These are phyloP conservation scores for Hydropotes inermis DNA, from an alignment of 2,113 vertebrate genomes.

Conservation along the genomic window DNA sequence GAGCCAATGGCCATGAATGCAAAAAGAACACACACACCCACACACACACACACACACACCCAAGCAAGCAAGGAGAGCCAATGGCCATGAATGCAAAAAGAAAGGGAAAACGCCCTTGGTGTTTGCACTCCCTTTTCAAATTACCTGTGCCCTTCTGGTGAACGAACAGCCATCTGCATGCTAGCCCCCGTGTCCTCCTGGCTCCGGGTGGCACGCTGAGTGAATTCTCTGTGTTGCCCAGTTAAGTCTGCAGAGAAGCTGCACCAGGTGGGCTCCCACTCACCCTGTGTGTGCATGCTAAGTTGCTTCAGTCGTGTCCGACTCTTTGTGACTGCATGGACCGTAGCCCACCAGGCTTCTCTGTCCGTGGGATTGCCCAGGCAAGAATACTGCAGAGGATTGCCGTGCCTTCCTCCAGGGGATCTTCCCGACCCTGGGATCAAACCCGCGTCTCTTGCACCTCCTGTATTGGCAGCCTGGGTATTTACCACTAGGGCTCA, in stretches of 20 bases:
- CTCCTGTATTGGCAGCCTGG: neutral
- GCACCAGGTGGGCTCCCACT: accelerated
- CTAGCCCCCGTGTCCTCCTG: neutral
- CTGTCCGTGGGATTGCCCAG: neutral
- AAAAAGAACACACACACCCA: neutral
- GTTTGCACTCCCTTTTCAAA: neutral
- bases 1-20: too few species aligned
- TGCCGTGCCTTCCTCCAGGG: neutral
- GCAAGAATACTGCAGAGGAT: neutral
- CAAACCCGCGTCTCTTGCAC: neutral
- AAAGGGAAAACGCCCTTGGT: neutral
- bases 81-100: neutral
- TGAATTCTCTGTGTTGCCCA: neutral
- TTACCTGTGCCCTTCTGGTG: neutral
- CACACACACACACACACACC: neutral
- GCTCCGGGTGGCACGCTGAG: neutral
- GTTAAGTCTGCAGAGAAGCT: neutral
- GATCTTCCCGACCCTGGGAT: neutral
- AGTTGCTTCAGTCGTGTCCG: accelerated
- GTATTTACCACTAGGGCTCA: neutral
- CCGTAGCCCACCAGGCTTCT: neutral
- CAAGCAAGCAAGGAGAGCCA: neutral
- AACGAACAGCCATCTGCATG: neutral
- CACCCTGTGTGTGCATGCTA: neutral
- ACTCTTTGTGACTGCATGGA: neutral